phyloP scores from a whole-genome alignment of 2,113 vertebrate genomes.

The Elephas maximus region DNA sequence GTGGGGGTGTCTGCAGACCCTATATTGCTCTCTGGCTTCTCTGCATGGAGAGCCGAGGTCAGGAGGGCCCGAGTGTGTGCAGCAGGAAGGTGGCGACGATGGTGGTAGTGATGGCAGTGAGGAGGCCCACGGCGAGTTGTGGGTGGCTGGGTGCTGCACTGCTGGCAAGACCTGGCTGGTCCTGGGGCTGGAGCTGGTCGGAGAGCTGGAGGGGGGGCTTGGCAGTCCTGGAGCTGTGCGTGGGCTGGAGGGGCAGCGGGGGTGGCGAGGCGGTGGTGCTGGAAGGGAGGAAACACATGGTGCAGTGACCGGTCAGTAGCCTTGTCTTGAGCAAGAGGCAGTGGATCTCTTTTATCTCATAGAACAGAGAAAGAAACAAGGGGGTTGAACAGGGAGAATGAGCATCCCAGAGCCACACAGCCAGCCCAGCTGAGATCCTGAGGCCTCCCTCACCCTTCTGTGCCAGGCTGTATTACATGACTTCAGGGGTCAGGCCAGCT shows the following conservation, averaged over 20 bases:
- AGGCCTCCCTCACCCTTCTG: not conserved
- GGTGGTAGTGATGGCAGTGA: not conserved
- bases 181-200: constrained; percentile 86
- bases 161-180: constrained; percentile 68
- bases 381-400: not conserved
- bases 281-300: constrained; percentile 71
- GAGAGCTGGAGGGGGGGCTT: constrained; percentile 90
- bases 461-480: not conserved
- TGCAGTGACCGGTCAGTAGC: not conserved
- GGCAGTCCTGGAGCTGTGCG: constrained; percentile 93
- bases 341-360: not conserved
- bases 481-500: not conserved
- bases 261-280: constrained; percentile 93
- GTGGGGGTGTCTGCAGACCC: constrained; percentile 52
- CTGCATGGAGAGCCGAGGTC: constrained; percentile 85
- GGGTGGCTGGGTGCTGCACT: constrained; percentile 73
- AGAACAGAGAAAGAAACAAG: not conserved
- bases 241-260: constrained; percentile 91
- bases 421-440: not conserved
- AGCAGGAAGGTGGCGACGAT: constrained; percentile 71
- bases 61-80: constrained; percentile 91
- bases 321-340: not conserved
- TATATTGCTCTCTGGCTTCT: constrained; percentile 81
- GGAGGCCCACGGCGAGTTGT: constrained; percentile 88
- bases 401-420: not conserved